Evolutionary conservation across 2,797 vertebrate genomes (phyloP).

Genomic region (Sphenodon punctatus): DNA sequence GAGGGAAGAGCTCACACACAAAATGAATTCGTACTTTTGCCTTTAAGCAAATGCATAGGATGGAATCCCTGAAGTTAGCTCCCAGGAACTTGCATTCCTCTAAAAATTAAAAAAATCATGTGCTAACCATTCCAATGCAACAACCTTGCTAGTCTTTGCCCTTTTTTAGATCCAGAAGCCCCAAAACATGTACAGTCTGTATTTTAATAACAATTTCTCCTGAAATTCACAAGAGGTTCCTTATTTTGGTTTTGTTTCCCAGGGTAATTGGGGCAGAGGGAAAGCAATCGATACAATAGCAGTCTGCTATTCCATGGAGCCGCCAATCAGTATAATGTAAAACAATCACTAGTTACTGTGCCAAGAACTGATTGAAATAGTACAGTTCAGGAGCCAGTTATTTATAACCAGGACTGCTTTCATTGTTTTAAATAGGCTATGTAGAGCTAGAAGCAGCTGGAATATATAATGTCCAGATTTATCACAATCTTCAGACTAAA

Average conservation of each 20-base stretch:
- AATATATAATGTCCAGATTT: not conserved
- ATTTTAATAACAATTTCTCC: not conserved
- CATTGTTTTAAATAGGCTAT: not conserved
- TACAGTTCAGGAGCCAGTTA: not conserved
- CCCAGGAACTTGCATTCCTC: too few species aligned
- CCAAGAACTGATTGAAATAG: constrained; percentile 22
- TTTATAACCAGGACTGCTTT: not conserved
- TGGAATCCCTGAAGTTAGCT: too few species aligned
- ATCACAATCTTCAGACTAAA: not conserved
- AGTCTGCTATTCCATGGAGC: not conserved
- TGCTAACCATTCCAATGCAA: not conserved
- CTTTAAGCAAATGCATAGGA: constrained; percentile 3
- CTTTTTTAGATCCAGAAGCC: not conserved
- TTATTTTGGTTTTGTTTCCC: constrained; percentile 7
- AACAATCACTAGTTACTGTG: not conserved
- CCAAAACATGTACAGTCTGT: not conserved
- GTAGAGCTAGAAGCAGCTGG: constrained; percentile 24
- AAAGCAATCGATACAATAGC: not conserved
- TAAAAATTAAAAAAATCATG: too few species aligned
- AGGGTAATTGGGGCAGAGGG: constrained; percentile 30
- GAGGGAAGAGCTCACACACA: not conserved
- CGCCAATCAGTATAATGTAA: constrained; percentile 5
- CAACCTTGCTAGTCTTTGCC: not conserved
- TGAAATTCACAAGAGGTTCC: constrained; percentile 17
- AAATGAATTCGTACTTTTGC: not conserved